phyloP scores from a whole-genome alignment of 2,888 invertebrate species.

The Digitonthophagus gazella region DNA sequence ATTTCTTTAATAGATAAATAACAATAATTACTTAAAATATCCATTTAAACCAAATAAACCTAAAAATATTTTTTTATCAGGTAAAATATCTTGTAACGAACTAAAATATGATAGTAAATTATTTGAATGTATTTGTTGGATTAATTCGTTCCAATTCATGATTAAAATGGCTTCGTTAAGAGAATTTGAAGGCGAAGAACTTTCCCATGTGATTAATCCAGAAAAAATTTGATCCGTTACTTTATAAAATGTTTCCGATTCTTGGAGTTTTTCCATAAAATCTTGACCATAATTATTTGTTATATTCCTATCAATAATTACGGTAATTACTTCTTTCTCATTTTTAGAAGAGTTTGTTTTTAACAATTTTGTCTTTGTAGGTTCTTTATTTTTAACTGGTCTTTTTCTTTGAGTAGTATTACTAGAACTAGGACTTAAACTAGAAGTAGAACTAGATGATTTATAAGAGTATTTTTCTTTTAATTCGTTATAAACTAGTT shows the following conservation, averaged over 20 bases:
- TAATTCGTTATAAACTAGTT: background rate
- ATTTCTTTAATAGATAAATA: background rate
- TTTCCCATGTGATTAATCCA: constrained; percentile 50
- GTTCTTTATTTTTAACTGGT: background rate
- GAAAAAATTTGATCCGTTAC: constrained; percentile 43
- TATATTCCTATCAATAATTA: constrained; percentile 42
- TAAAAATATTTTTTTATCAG: constrained; percentile 45
- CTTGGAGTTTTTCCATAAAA: constrained; percentile 41
- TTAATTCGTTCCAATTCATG: constrained; percentile 47
- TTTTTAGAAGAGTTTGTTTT: background rate
- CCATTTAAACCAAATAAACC: constrained; percentile 48
- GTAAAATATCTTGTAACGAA: constrained; percentile 39
- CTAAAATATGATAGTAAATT: constrained; percentile 43
- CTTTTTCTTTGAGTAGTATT: background rate
- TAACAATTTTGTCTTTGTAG: background rate
- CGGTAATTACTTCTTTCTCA: constrained; percentile 25
- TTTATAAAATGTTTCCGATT: constrained; percentile 41
- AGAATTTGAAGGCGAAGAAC: constrained; percentile 36
- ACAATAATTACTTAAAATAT: constrained; percentile 42
- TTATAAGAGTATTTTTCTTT: background rate
- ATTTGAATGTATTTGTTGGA: constrained; percentile 42
- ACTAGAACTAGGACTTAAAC: too few relatives aligned
- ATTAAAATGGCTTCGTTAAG: constrained; percentile 48
- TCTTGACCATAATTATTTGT: constrained; percentile 37
- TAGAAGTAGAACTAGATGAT: background rate